These are phyloP conservation scores for Lutraria lutraria DNA, from an alignment of 2,888 invertebrate genomes.

Conservation along the genomic window DNA sequence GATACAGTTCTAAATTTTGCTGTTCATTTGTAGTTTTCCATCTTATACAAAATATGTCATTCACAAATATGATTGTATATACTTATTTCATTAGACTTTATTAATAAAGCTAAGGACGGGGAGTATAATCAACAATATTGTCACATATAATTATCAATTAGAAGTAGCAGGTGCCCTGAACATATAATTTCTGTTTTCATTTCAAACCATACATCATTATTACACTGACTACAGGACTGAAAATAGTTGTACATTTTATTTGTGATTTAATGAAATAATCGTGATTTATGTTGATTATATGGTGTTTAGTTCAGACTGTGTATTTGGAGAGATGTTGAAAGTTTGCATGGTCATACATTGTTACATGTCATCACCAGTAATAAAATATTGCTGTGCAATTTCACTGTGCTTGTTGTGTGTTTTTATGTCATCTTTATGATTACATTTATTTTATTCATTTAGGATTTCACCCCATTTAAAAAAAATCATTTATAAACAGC, in stretches of 20 bases:
- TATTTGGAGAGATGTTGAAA: neutral
- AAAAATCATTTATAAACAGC: no score
- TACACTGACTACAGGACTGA: neutral
- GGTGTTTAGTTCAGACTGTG: neutral
- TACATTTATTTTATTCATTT: no score
- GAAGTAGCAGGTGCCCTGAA: neutral
- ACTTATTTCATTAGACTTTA: neutral
- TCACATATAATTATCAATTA: neutral
- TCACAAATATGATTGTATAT: no score
- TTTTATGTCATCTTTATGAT: neutral
- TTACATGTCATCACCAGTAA: constrained; percentile 23
- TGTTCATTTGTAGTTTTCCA: no score
- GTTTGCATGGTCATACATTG: constrained; percentile 7
- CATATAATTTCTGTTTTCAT: neutral
- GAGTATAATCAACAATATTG: neutral
- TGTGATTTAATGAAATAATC: neutral
- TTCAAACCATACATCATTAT: neutral
- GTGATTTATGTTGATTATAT: constrained; percentile 20
- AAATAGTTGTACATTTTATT: neutral
- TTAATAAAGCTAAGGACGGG: neutral
- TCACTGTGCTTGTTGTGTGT: neutral
- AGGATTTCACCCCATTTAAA: no score
- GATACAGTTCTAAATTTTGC: no score
- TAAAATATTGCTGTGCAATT: constrained; percentile 28
- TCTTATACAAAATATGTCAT: no score